These are phyloP conservation scores for Sebastes minor DNA, from an alignment of 2,797 vertebrate species.

Conservation along the genomic window DNA sequence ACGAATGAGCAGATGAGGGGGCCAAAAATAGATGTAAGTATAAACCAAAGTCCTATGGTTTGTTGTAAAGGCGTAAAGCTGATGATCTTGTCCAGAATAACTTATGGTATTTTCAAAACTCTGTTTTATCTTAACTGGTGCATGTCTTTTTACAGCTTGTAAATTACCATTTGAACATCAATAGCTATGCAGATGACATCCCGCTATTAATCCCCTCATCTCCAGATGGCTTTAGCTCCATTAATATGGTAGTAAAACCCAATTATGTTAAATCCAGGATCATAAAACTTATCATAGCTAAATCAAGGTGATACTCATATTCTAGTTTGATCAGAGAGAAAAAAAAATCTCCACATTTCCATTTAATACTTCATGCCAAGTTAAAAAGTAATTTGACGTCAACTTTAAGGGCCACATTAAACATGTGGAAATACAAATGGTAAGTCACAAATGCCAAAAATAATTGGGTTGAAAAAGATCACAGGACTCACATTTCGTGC, in stretches of 20 bases:
- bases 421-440: too few species aligned
- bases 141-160: background rate
- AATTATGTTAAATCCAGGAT: background rate
- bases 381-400: too few species aligned
- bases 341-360: background rate
- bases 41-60: background rate
- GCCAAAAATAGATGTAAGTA: background rate
- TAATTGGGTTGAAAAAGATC: too few species aligned
- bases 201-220: background rate
- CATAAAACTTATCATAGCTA: background rate
- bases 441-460: too few species aligned
- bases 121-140: background rate
- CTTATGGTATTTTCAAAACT: background rate
- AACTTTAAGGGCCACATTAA: too few species aligned
- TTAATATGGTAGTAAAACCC: background rate
- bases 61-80: background rate
- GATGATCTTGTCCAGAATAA: background rate
- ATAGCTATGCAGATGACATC: background rate
- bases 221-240: background rate
- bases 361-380: too few species aligned
- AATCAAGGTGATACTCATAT: background rate
- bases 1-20: constrained; percentile 14
- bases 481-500: too few species aligned
- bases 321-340: background rate
- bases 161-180: background rate